Evolutionary conservation across 2,888 invertebrate species (phyloP), one percentile per base, ranked within the genome.

Genomic region (Microdon myrmicae): DNA sequence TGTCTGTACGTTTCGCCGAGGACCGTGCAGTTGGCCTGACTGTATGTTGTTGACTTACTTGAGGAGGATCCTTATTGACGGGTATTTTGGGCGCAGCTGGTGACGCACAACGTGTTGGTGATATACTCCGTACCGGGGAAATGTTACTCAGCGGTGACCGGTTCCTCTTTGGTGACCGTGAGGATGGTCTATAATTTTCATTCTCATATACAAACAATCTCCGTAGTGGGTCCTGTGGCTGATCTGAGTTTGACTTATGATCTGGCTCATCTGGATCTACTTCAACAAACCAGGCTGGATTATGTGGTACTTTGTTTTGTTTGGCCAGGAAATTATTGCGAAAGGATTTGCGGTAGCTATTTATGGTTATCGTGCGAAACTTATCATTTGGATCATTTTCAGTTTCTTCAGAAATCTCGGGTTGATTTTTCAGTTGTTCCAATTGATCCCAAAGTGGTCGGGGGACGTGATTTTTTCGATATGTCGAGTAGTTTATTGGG

Each of bases 241-340:
- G 47, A 4, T 19, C 49, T 2, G 3, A 14, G 1, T 45, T 20
- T 16, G 32, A 13, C 1, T 20, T 25, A 9, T n/a, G 1, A 28
- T 16, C 16, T 1, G 3, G 32, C n/a, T 51, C 49, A 0, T 71
- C 69, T 19, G 71, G 54, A 2, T 78, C 78, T 4, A 79, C 79
- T 58, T 76, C 75, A 3, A 79, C 77, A 56, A 79, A 79, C 79
- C 79, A 79, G 43, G 79, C 68, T 17, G 80, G 79, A 71, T 79
- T 79, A 34, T 79, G 71, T 0, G 76, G 74, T 3, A 72, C 71
- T 10, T 79, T 73, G 9, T 76, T 75, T 22, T 75, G 73, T 26
- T 75, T 71, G 9, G 75, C 70, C 35, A 79, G 41, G 44, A 79
- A 70, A 16, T 73, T 74, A 3, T 79, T 77, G 1, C 78, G 74